Evolutionary conservation across 2,113 vertebrate genomes (phyloP).

Genomic region (Macquaria ambigua): DNA sequence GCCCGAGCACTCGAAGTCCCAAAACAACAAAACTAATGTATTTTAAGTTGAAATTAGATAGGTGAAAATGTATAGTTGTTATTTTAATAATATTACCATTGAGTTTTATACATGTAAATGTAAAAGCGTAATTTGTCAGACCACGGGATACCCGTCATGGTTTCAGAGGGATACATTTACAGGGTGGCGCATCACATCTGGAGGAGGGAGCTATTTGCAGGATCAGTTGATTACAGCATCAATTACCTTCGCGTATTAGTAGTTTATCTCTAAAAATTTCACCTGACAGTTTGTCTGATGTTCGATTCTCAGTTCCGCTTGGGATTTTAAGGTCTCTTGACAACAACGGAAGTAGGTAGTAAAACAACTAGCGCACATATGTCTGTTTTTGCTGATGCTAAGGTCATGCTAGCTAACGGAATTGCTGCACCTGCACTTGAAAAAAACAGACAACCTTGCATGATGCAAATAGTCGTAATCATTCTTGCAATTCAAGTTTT

Average conservation of each 20-base stretch:
- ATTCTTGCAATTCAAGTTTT: background rate
- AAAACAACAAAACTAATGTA: background rate
- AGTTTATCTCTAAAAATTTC: background rate
- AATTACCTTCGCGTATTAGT: background rate
- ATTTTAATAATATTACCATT: background rate
- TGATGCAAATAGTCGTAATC: background rate
- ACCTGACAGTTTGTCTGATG: conserved; percentile 52
- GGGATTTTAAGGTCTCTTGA: conserved; percentile 50
- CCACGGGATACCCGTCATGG: background rate
- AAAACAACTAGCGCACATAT: background rate
- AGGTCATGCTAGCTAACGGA: conserved; percentile 79
- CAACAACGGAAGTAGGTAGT: conserved; percentile 47
- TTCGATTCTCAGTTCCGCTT: conserved; percentile 10
- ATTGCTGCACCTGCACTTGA: conserved; percentile 53
- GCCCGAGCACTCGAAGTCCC: background rate
- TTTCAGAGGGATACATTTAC: conserved; percentile 58
- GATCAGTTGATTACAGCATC: conserved; percentile 63
- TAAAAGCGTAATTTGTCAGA: background rate
- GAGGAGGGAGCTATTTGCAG: conserved; percentile 55
- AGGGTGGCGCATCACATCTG: conserved; percentile 43
- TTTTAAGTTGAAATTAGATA: fast-evolving
- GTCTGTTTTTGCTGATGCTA: conserved; percentile 64
- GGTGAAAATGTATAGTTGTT: fast-evolving
- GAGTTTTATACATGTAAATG: background rate
- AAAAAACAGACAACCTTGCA: conserved; percentile 23